Evolutionary conservation across 2,888 invertebrate genomes (phyloP), one percentile per base, ranked within the genome.

Genomic region (Megastigmus dorsalis): DNA sequence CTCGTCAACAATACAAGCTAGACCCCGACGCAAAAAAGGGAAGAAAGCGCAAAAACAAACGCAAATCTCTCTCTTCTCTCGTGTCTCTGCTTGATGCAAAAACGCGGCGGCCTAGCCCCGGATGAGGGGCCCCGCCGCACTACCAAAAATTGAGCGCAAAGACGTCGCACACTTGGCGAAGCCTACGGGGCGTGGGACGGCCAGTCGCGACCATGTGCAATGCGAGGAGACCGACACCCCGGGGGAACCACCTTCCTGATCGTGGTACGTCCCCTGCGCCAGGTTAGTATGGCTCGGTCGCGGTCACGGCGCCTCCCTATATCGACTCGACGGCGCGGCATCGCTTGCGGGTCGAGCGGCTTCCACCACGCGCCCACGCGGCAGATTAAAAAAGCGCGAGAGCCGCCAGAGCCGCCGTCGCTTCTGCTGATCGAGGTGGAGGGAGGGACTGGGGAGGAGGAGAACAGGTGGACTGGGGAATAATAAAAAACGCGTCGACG

Each of bases 201-300:
- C 13, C 20, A 18, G 13, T n/a, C 41, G 43, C 45, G 18, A 38
- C 13, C n/a, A 3, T 2, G 54, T 33, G 69, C 69, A 38, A 50
- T 18, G 50, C 41, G 28, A 18, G 7, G 30, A 13, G 30, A 5
- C 18, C 4, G 26, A 2, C 30, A 15, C 57, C 79, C 81, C 62
- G 82, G 77, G 79, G 82, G 82, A 82, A 80, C 81, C 81, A 79
- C 80, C 80, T 79, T 79, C 77, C 73, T 81, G 81, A 83, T 81
- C 81, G 77, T 78, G 82, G 74, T 82, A 63, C 10, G 30, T 82
- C 80, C 81, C 82, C 80, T 78, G 48, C 81, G 80, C 79, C 78
- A 80, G 81, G 81, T 82, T 82, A 82, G 81, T 82, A 81, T 81
- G 72, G 18, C n/a, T 26, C 10, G 10, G 1, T 0, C 9, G n/a